Evolutionary conservation across 1,140 invertebrate genomes (phyloP).

Genomic region (Penaeus japonicus): DNA sequence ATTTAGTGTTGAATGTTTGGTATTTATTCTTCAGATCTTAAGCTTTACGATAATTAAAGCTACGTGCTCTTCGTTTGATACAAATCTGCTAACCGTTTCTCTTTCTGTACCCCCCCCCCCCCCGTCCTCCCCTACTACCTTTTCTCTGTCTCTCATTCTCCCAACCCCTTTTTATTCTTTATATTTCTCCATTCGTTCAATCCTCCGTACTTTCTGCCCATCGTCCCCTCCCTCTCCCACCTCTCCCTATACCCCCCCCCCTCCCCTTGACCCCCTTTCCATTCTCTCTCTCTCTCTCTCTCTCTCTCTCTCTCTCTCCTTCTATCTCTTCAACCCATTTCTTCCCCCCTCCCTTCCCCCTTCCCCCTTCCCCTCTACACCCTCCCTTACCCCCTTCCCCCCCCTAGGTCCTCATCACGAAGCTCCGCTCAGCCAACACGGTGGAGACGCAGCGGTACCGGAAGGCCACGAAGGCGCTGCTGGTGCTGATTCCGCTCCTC

Average conservation of each 20-base stretch:
- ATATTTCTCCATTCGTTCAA: background rate
- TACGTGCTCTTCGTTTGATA: too few relatives aligned
- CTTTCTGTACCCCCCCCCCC: background rate
- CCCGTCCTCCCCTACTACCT: background rate
- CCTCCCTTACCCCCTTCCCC: background rate
- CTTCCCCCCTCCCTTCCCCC: background rate
- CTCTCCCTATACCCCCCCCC: constrained; percentile 84
- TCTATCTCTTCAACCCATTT: too few relatives aligned
- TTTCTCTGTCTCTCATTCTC: background rate
- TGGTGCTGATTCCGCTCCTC: constrained; percentile 87
- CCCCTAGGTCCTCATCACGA: constrained; percentile 85
- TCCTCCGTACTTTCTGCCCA: background rate
- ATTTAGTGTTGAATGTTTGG: too few relatives aligned
- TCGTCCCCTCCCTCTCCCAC: constrained; percentile 76
- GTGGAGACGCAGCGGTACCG: constrained; percentile 86
- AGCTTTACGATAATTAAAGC: too few relatives aligned
- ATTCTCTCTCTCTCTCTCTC: too few relatives aligned
- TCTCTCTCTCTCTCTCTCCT: too few relatives aligned
- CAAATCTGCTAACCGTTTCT: too few relatives aligned
- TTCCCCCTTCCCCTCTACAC: too few relatives aligned
- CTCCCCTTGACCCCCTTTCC: background rate
- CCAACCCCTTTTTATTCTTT: background rate
- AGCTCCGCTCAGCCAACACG: constrained; percentile 84
- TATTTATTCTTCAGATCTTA: background rate
- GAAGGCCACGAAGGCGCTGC: constrained; percentile 86